These are phyloP conservation scores for Phalloptychus januarius DNA, from an alignment of 2,797 vertebrate species.

Conservation along the genomic window DNA sequence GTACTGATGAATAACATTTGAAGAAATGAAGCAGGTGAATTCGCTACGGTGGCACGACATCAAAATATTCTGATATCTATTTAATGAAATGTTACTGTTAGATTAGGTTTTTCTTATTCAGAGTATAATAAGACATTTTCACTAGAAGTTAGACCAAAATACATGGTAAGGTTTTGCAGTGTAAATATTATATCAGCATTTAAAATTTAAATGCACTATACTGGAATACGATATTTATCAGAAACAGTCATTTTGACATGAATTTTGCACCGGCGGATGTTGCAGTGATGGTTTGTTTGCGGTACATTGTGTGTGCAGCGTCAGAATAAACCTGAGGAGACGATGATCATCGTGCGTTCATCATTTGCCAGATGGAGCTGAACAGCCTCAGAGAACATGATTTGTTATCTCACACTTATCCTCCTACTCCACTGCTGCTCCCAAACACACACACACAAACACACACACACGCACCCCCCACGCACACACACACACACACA, in stretches of 20 bases:
- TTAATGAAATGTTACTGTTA: no score
- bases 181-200: no score
- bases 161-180: no score
- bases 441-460: neutral
- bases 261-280: neutral
- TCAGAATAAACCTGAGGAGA: neutral
- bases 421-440: constrained; percentile 62
- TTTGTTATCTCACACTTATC: constrained; percentile 42
- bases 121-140: no score
- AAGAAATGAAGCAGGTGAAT: neutral
- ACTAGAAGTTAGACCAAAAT: no score
- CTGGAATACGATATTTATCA: neutral
- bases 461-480: no score
- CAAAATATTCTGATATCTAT: neutral
- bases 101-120: no score
- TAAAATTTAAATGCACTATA: no score
- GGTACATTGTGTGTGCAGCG: neutral
- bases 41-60: no score
- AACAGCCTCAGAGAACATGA: constrained; percentile 54
- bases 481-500: neutral
- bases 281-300: neutral
- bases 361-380: constrained; percentile 45
- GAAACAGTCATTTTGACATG: neutral
- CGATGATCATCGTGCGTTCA: constrained; percentile 11
- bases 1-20: neutral